Evolutionary conservation across 2,113 vertebrate species (phyloP).

Genomic region (Heloderma charlesbogerti): DNA sequence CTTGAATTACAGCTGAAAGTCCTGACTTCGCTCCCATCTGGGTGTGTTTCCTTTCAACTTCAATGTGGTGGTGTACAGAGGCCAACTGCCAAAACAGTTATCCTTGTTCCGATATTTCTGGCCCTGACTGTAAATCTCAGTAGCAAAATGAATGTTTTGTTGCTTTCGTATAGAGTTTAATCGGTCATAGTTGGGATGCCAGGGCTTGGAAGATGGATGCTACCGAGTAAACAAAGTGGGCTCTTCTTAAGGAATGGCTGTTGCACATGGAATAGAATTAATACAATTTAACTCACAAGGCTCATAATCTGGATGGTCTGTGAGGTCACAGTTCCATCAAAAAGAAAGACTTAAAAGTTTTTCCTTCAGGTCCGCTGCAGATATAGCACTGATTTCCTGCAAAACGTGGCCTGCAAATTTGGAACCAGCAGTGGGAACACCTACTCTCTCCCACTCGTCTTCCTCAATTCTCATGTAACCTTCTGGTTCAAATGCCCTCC

Average conservation of each 20-base stretch:
- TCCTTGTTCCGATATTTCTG: no score
- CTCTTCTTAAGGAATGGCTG: conserved; percentile 20
- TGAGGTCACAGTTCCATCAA: background rate
- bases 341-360: background rate
- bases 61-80: no score
- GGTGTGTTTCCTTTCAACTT: no score
- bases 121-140: conserved; percentile 17
- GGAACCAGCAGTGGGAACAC: no score
- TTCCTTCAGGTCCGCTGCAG: background rate
- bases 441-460: background rate
- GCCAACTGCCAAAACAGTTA: no score
- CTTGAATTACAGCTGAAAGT: no score
- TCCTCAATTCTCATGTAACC: background rate
- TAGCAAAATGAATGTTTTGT: background rate
- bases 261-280: background rate
- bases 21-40: no score
- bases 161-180: background rate
- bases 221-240: fast-evolving
- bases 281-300: background rate
- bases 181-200: background rate
- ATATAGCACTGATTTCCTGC: background rate
- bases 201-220: background rate
- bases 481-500: background rate
- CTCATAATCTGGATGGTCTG: background rate
- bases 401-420: background rate